A percentile compares a stretch with the other conserved stretches of the same genome.
Evolutionary conservation across 1,140 invertebrate genomes (phyloP).

Genomic region (Zaprionus taronus): DNA sequence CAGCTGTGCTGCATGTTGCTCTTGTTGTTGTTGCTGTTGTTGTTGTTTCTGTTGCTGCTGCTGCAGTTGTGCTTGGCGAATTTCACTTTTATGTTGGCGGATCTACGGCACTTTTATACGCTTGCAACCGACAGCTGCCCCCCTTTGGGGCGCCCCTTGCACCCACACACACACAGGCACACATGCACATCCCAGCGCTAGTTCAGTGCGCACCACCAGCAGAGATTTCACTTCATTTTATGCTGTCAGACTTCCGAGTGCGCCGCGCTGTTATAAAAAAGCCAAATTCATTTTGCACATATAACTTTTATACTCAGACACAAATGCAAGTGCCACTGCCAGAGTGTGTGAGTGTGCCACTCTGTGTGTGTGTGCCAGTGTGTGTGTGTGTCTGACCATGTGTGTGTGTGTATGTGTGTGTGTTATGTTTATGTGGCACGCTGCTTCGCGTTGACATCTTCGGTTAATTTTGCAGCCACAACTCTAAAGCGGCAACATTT

Average conservation of each 20-base stretch:
- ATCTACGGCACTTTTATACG: constrained; percentile 65
- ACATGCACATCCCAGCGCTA: constrained; percentile 46
- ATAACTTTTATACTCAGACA: constrained; percentile 60
- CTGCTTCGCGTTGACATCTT: constrained; percentile 66
- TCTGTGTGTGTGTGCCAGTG: not conserved
- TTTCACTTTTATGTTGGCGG: constrained; percentile 78
- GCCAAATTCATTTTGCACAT: constrained; percentile 80
- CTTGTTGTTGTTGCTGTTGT: constrained; percentile 15
- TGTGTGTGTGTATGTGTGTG: constrained; percentile 22
- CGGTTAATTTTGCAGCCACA: constrained; percentile 71
- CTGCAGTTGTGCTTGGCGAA: constrained; percentile 42
- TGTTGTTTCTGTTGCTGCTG: constrained; percentile 15
- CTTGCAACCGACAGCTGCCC: constrained; percentile 39
- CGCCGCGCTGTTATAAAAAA: constrained; percentile 71
- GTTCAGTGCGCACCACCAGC: constrained; percentile 76
- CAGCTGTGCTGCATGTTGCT: constrained; percentile 35
- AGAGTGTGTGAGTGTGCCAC: not conserved
- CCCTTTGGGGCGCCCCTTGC: not conserved
- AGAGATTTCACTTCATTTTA: constrained; percentile 82
- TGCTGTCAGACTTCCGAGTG: constrained; percentile 81
- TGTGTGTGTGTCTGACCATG: not conserved
- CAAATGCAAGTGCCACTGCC: constrained; percentile 4
- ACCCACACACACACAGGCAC: too few species aligned
- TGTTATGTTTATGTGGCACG: constrained; percentile 61
- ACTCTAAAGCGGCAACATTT: constrained; percentile 45